phyloP scores from a whole-genome alignment of 2,888 invertebrate species.

The Acholoe squamosa region DNA sequence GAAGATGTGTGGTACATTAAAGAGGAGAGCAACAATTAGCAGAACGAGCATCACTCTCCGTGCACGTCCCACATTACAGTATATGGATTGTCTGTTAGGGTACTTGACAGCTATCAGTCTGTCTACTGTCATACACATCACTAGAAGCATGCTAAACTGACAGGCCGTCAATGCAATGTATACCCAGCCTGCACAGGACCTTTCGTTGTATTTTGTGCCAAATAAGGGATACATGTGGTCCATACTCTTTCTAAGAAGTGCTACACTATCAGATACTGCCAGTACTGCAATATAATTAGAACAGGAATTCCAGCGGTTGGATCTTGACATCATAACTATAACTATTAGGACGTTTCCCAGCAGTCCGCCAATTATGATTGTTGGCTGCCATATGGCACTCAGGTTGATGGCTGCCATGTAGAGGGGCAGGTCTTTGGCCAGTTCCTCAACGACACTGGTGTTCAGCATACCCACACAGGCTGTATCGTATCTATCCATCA shows the following conservation, averaged over 20 bases:
- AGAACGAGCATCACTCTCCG: not conserved
- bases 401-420: not conserved
- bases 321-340: not conserved
- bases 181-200: not conserved
- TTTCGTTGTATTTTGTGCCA: not conserved
- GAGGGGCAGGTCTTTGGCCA: constrained; percentile 13
- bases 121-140: constrained; percentile 7
- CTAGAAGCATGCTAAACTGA: not conserved
- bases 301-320: not conserved
- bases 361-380: not conserved
- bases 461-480: too few species aligned
- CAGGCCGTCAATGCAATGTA: not conserved
- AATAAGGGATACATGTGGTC: too few species aligned
- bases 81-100: not conserved
- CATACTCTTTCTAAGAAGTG: not conserved
- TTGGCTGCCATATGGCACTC: not conserved
- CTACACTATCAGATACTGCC: not conserved
- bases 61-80: not conserved
- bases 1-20: not conserved
- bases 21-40: not conserved
- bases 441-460: not conserved
- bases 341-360: not conserved
- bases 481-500: too few species aligned
- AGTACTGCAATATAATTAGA: constrained; percentile 22
- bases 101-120: not conserved